Conservation (phyloP, 2,797 vertebrate species). For the Neostethus bicornis region DNA sequence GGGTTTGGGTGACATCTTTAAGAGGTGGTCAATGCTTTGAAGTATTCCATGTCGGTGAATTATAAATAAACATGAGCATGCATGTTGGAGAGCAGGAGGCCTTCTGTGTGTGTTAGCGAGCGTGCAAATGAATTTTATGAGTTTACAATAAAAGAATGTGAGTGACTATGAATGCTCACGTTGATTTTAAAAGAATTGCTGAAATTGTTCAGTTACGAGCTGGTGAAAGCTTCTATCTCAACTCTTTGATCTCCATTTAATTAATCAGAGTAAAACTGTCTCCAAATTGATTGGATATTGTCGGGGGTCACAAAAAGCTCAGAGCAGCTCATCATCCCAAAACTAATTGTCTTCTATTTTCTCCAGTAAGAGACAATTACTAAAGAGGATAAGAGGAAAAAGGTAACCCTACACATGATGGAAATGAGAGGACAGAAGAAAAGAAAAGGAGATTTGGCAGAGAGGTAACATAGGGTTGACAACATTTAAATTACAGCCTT, state of each 20-base stretch:
- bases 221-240: slow-evolving; percentile 22
- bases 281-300: slow-evolving; percentile 44
- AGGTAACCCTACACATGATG: slow-evolving; percentile 1
- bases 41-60: slow-evolving; percentile 58
- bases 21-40: slow-evolving; percentile 66
- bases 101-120: not conserved
- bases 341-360: slow-evolving; percentile 27
- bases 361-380: slow-evolving; percentile 17
- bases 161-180: slow-evolving; percentile 36
- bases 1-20: slow-evolving; percentile 21
- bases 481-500: slow-evolving; percentile 13
- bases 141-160: slow-evolving; percentile 16
- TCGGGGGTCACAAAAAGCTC: slow-evolving; percentile 34
- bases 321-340: slow-evolving; percentile 32
- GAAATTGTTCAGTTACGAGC: slow-evolving; percentile 21
- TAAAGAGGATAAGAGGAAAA: slow-evolving; percentile 4
- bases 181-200: slow-evolving; percentile 34
- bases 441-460: not conserved
- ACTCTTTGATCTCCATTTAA: slow-evolving; percentile 55
- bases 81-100: slow-evolving; percentile 42
- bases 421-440: not conserved
- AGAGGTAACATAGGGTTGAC: not conserved
- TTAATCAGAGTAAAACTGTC: slow-evolving; percentile 45
- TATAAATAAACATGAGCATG: slow-evolving; percentile 68
- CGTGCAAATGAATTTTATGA: slow-evolving; percentile 16